A percentile compares a stretch with the other conserved stretches of the same genome.
phyloP scores from a whole-genome alignment of 2,113 vertebrate species.

The Trinectes maculatus region DNA sequence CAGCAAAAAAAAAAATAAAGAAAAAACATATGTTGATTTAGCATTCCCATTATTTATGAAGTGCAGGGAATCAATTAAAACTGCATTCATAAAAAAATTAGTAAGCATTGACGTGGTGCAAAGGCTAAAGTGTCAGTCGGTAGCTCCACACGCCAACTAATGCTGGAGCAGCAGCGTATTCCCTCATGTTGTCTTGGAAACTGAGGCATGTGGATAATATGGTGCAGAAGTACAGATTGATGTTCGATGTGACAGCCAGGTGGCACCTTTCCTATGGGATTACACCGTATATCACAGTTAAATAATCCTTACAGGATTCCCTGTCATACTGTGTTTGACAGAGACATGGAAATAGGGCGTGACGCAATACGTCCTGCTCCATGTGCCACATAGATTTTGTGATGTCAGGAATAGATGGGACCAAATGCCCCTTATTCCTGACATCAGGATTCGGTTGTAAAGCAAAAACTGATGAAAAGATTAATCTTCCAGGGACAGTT shows the following conservation, averaged over 20 bases:
- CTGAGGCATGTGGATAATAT: constrained; percentile 2
- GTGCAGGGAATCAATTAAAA: constrained; percentile 19
- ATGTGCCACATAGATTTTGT: not conserved
- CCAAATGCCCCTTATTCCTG: constrained; percentile 15
- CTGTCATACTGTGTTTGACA: not conserved
- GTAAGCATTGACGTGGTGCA: not conserved
- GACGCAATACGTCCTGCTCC: not conserved
- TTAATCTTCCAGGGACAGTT: no score
- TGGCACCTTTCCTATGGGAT: not conserved
- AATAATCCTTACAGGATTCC: not conserved
- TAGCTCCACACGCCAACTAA: constrained; percentile 3
- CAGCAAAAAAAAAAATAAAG: not conserved
- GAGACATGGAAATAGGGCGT: not conserved
- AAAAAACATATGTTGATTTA: not conserved
- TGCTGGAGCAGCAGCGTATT: constrained; percentile 2
- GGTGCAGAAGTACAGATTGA: not conserved
- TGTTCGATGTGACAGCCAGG: not conserved
- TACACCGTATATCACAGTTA: not conserved
- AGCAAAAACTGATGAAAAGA: no score
- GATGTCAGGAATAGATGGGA: constrained; percentile 1
- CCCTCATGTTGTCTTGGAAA: constrained; percentile 19
- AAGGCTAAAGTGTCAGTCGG: not conserved
- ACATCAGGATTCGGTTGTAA: not conserved
- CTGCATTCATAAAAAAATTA: not conserved
- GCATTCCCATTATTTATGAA: not conserved